Evolutionary conservation across 1,140 invertebrate species (phyloP), one percentile per base, ranked within the genome.

Genomic region (Sarcophaga peregrina): DNA sequence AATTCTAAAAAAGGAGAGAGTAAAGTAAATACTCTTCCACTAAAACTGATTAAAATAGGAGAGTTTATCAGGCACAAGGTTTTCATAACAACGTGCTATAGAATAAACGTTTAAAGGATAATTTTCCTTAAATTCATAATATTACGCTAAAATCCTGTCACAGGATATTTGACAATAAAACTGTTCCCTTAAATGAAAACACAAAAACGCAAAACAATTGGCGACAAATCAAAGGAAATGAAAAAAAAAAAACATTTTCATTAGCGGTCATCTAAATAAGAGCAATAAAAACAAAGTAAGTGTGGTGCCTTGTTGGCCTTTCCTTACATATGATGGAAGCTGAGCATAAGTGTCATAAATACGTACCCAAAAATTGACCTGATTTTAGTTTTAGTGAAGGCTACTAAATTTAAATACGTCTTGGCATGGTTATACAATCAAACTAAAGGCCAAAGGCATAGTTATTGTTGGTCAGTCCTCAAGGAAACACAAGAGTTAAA

Each of bases 211-310:
- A 13, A n/a, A 25, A 48, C 74, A 76, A 15, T n/a, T 13, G 37
- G 2, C 1, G 47, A 6, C 11, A n/a, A 13, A 76, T 47, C 45
- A 76, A 46, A 48, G n/a, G 47, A 15, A 17, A 8, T 45, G 2
- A 10, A 25, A 74, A 50, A 17, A 15, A 76, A 47, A 47, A 78
- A 10, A 74, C 15, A 78, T 37, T 78, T 75, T 78, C 50, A 78
- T 78, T 78, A 52, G 75, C 75, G 75, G 75, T 78, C 47, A 50
- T 78, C 50, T 78, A 78, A 78, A 78, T 78, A 11, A 78, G 75
- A 78, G 75, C 47, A 78, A 78, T 78, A 78, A 78, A 78, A 17
- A 47, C 1, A 7, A 15, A 46, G 47, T 76, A 8, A 47, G 74
- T 46, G 47, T 76, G 25, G 1, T 37, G 74, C n/a, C 6, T 50